Evolutionary conservation across 2,888 invertebrate species (phyloP).

Genomic region (Leistus spinibarbis): DNA sequence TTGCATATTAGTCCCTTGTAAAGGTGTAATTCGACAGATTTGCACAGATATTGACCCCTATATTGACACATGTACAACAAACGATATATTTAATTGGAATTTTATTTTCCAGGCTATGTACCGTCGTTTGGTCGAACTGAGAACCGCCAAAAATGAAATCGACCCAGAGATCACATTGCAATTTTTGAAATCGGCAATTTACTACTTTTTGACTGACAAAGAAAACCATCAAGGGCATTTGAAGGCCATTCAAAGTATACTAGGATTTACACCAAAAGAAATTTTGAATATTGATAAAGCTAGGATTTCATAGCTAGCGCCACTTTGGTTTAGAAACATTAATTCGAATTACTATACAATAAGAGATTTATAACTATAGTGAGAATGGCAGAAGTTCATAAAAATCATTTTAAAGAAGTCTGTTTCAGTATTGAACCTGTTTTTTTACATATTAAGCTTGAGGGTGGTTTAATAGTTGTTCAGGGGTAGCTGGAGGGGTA

Average conservation of each 20-base stretch:
- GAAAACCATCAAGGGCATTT: conserved; percentile 89
- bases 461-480: not conserved
- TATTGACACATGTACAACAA: not conserved
- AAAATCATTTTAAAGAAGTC: not conserved
- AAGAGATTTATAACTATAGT: conserved; percentile 23
- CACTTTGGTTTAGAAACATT: conserved; percentile 6
- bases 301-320: conserved; percentile 57
- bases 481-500: not conserved
- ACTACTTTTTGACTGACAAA: conserved; percentile 88
- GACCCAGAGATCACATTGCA: conserved; percentile 92
- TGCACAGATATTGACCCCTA: not conserved
- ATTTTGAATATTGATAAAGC: conserved; percentile 80
- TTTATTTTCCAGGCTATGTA: conserved; percentile 76
- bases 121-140: conserved; percentile 79
- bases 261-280: conserved; percentile 84
- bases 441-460: not conserved
- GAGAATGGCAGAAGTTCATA: conserved; percentile 27
- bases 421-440: not conserved
- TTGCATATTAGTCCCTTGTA: not conserved
- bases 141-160: conserved; percentile 70
- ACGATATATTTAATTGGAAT: not conserved
- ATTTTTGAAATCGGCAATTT: conserved; percentile 91
- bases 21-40: not conserved
- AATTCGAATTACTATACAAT: conserved; percentile 21
- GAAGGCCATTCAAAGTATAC: conserved; percentile 88